A percentile compares a stretch with the other conserved stretches of the same genome.
Evolutionary conservation across 1,140 invertebrate genomes (phyloP).

Genomic region (Phymorhynchus buccinoides): DNA sequence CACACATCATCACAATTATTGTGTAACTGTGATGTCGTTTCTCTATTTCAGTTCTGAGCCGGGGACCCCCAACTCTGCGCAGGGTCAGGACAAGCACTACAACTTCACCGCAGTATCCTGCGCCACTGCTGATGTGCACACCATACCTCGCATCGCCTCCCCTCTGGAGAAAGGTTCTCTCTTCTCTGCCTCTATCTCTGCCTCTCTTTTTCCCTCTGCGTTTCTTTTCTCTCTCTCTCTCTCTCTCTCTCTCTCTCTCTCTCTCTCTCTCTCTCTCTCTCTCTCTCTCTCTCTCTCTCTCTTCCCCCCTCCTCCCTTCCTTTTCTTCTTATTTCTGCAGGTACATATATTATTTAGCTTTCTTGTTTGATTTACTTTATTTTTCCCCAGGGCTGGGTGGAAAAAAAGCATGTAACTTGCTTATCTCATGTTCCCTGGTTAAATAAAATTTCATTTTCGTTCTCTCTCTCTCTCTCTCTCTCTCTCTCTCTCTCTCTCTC

Average conservation of each 20-base stretch:
- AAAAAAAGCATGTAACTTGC: too few species aligned
- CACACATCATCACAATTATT: too few species aligned
- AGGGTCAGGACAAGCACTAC: constrained; percentile 53
- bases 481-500: neutral
- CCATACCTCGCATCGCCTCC: constrained; percentile 49
- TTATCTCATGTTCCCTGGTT: too few species aligned
- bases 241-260: neutral
- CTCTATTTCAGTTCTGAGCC: constrained; percentile 61
- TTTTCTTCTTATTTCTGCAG: too few species aligned
- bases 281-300: neutral
- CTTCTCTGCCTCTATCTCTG: too few species aligned
- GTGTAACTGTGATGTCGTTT: too few species aligned
- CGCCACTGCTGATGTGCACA: constrained; percentile 54
- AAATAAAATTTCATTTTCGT: too few species aligned
- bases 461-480: too few species aligned
- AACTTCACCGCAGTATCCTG: constrained; percentile 58
- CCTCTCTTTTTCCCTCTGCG: neutral
- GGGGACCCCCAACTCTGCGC: constrained; percentile 58
- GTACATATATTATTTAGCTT: too few species aligned
- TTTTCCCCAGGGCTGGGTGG: too few species aligned
- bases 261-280: neutral
- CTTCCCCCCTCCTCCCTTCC: neutral
- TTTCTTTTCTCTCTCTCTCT: neutral
- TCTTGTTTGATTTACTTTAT: too few species aligned
- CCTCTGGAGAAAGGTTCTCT: constrained; percentile 65